A percentile compares a stretch with the other conserved stretches of the same genome.
phyloP scores from a whole-genome alignment of 2,797 vertebrate genomes.

The Anas bernieri region DNA sequence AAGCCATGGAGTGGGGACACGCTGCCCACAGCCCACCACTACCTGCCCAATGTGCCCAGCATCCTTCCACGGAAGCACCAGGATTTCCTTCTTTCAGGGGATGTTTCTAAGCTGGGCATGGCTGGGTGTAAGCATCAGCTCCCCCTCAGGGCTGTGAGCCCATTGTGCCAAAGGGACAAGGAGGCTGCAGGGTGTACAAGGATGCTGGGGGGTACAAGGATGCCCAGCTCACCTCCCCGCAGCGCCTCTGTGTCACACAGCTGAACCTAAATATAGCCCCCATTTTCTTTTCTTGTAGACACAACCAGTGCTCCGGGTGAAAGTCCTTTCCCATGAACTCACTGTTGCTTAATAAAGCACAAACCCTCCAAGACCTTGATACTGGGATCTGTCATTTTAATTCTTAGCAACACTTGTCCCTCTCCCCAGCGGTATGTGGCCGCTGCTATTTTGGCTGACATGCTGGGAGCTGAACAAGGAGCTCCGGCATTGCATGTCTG shows the following conservation, averaged over 20 bases:
- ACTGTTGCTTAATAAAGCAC: conserved; percentile 66
- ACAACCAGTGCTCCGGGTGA: conserved; percentile 16
- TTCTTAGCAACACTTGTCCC: conserved; percentile 35
- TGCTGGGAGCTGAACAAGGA: neutral
- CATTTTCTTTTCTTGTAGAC: conserved; percentile 15
- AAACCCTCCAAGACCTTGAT: conserved; percentile 26
- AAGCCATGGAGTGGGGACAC: neutral
- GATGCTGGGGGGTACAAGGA: neutral
- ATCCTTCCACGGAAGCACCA: neutral
- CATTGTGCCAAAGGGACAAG: neutral
- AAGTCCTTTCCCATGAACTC: conserved; percentile 66
- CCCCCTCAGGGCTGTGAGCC: neutral
- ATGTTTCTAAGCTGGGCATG: neutral
- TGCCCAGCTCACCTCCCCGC: neutral
- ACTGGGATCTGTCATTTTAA: conserved; percentile 50
- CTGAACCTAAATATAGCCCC: conserved; percentile 40
- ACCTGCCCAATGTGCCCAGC: neutral
- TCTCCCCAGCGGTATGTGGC: neutral
- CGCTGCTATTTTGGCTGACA: conserved; percentile 43
- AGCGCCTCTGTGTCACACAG: neutral
- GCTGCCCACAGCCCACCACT: neutral
- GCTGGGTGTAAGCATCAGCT: fast-evolving
- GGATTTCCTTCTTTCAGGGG: neutral
- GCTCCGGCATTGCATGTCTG: neutral
- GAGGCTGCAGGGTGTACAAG: neutral